Evolutionary conservation across 2,797 vertebrate species (phyloP), one percentile per base, ranked within the genome.

Genomic region (Xenops minutus): DNA sequence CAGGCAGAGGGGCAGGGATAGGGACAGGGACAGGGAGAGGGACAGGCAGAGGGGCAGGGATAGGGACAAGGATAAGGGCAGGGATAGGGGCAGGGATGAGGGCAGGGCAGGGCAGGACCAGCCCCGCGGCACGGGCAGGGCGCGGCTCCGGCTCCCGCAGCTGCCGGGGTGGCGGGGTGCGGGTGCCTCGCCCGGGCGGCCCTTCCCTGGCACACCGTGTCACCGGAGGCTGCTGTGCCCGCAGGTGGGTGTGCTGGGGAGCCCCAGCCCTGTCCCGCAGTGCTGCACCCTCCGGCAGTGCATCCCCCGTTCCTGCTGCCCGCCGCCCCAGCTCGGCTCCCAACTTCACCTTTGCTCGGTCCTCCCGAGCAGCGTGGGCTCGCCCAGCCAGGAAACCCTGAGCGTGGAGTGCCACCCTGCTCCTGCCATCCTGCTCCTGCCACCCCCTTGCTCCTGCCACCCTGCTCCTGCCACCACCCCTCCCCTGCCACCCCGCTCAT

Each of bases 321-420:
- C 2, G 6, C 46, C 6, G 41, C 30, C 24, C 43, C 32, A 5
- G 15, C 34, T 16, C 15, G 0, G 24, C 12, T 74, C 3, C 10
- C 34, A 39, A 3, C 51, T 66, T 37, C 8, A 2, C n/a, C 41
- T 4, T 8, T 29, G 68, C 41, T 51, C 2, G 10, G n/a, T 27
- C 6, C 17, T 32, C 6, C 39, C 43, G 43, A 3, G n/a, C 72
- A 44, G 5, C 1, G 1, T 7, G 4, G 14, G 30, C 39, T 48
- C 6, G 22, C 20, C 36, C 34, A 2, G 51, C n/a, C 11, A 0
- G 26, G 30, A 46, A 46, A 14, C 2, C 19, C 55, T 0, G 7
- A 36, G 55, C 1, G 2, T n/a, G 80, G 51, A 24, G n/a, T 3
- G 22, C 59, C 49, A 59, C 59, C 79, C 51, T 17, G 17, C 41